Base-by-base conservation (phyloP, 1,140 invertebrate genomes). In the Papilio xuthus region DNA sequence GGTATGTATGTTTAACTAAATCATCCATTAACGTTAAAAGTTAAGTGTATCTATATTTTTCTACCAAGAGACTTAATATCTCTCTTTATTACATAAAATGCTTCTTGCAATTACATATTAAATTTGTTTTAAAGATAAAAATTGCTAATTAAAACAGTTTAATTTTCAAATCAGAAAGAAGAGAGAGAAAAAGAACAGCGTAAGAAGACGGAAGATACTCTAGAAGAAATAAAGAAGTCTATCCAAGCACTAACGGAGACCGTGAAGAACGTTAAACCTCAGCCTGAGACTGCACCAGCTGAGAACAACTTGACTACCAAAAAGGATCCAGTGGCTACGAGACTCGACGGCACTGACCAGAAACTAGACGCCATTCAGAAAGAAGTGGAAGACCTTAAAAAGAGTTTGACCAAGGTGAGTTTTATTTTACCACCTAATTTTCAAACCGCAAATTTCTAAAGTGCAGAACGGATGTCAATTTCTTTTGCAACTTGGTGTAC, bases 131-230 rank as follows among this genome's bases (percentile, higher is more conserved):
- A 37, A 37, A 37, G 4, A 7, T 37, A 37, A 37, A 37, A 37
- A 37, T 6, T 7, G 0, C 32, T 37, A 37, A 37, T 37, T 37
- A 37, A 53, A n/a, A 53, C 18, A 20, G 8, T 53, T 53, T 53
- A 20, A 53, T n/a, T 44, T 37, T 37, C 63, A 77, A 77, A 88
- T 77, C 83, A 96, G 95, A 96, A 95, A 86, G 96, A 96, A 84
- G 96, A 96, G 84, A 91, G 95, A 77, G 96, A 97, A 80, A 95
- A 96, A 77, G 94, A 94, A 26, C 96, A 97, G 80, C 93, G 96
- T 77, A 95, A 96, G 78, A 96, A 96, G 84, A 96, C 96, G 0
- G 94, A 95, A 56, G 96, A 97, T 81, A 94, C 94, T 7, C 91
- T 97, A 13, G 95, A 96, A 60, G 95, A 95, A 42, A 94, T 97